Base-by-base conservation (phyloP, 2,113 vertebrate species). In the Sebastes schlegelii region DNA sequence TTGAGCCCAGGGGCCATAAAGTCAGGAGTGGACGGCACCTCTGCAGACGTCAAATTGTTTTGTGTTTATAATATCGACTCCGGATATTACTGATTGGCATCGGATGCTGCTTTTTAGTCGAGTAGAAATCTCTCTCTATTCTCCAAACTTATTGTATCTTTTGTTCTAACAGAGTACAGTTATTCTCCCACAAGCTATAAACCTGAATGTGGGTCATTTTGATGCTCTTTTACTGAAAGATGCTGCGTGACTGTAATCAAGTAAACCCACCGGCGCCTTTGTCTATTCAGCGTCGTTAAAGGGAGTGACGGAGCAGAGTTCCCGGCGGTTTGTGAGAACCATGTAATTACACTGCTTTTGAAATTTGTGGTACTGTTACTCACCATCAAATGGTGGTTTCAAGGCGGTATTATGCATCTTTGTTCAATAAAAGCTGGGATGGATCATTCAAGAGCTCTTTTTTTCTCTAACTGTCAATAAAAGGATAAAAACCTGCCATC, bases 301-400 rank as follows among this genome's bases (percentile, higher is more conserved):
- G 52, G n/a, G 61, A 77, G 69, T 26, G 61, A 74, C 58, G 1
- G 77, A 80, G 63, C 74, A 82, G 48, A 75, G 74, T 77, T 76
- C 45, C 71, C 74, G 45, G 77, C 57, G 6, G 72, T 58, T 61
- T 77, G 48, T 60, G 26, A 82, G 51, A 86, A 84, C 55, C 83
- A 16, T 90, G 79, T 89, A 92, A 94, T 94, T 93, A 93, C 42
- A 79, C n/a, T 40, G 80, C 85, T 82, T 86, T 82, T 82, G 91
- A 84, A 61, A 87, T 88, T 26, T 54, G 66, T 46, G 4, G 14
- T 75, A 77, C 46, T 74, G 63, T 86, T 85, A 81, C 74, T 90
- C 84, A 42, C 23, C 67, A 69, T 83, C 89, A 80, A 63, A 71
- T 11, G 54, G 49, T 70, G 34, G 60, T 87, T 85, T 80, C 55